Conservation (phyloP, 2,113 vertebrate species). For the Hyperopisus bebe region DNA sequence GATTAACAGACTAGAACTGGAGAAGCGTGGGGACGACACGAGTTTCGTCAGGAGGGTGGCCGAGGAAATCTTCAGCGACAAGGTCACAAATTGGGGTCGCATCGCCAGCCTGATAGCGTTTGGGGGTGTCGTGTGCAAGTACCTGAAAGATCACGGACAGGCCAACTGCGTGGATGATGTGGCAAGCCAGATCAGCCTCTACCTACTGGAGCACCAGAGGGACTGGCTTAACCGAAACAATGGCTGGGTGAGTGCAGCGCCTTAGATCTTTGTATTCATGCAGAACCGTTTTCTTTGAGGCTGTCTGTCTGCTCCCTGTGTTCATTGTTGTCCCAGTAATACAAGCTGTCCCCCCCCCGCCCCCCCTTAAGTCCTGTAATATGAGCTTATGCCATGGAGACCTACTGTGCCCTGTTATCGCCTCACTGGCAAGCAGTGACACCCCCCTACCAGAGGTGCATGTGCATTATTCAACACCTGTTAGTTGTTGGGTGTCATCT, state of each 20-base stretch:
- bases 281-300: neutral
- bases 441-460: neutral
- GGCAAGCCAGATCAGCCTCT: slow-evolving; percentile 57
- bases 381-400: neutral
- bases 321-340: neutral
- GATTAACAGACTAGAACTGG: slow-evolving; percentile 60
- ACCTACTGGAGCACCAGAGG: slow-evolving; percentile 56
- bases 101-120: slow-evolving; percentile 71
- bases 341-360: neutral
- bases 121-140: slow-evolving; percentile 65
- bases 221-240: slow-evolving; percentile 67
- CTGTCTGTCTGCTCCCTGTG: neutral
- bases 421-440: neutral
- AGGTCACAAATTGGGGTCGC: slow-evolving; percentile 73
- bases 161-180: slow-evolving; percentile 55
- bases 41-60: slow-evolving; percentile 53
- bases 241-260: slow-evolving; percentile 64
- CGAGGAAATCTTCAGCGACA: slow-evolving; percentile 59
- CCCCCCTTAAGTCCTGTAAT: neutral
- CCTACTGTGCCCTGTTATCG: neutral
- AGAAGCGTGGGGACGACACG: slow-evolving; percentile 49
- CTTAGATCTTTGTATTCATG: neutral
- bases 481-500: too few species aligned
- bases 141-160: slow-evolving; percentile 57
- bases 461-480: slow-evolving; percentile 14